Evolutionary conservation across 1,140 invertebrate species (phyloP).

Genomic region (Brachionus paranguensis): DNA sequence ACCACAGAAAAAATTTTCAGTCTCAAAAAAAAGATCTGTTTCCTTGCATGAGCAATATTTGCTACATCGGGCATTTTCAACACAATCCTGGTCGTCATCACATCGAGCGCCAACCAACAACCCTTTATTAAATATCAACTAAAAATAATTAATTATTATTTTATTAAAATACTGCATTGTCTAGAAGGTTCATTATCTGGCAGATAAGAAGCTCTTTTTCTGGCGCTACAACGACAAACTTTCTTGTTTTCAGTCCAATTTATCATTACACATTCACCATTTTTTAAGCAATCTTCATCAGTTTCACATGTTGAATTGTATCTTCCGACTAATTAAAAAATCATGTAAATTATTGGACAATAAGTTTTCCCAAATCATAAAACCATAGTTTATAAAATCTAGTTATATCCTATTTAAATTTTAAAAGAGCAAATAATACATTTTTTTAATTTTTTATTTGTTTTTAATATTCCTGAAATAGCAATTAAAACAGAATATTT

Average conservation of each 20-base stretch:
- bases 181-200: background rate
- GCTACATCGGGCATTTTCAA: constrained; percentile 16
- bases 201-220: background rate
- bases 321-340: background rate
- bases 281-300: constrained; percentile 18
- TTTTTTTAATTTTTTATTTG: no score
- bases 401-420: no score
- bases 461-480: no score
- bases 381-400: no score
- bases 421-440: no score
- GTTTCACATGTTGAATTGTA: background rate
- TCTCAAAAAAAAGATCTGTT: constrained; percentile 16
- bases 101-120: background rate
- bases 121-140: background rate
- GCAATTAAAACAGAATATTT: no score
- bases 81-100: background rate
- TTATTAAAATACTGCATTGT: constrained; percentile 11
- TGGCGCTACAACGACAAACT: background rate
- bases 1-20: constrained; percentile 4
- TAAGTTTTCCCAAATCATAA: no score
- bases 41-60: constrained; percentile 18
- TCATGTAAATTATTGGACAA: background rate
- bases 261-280: background rate
- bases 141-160: background rate
- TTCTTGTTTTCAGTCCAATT: background rate